Evolutionary conservation across 2,888 invertebrate species (phyloP), one percentile per base, ranked within the genome.

Genomic region (Timandra comae): DNA sequence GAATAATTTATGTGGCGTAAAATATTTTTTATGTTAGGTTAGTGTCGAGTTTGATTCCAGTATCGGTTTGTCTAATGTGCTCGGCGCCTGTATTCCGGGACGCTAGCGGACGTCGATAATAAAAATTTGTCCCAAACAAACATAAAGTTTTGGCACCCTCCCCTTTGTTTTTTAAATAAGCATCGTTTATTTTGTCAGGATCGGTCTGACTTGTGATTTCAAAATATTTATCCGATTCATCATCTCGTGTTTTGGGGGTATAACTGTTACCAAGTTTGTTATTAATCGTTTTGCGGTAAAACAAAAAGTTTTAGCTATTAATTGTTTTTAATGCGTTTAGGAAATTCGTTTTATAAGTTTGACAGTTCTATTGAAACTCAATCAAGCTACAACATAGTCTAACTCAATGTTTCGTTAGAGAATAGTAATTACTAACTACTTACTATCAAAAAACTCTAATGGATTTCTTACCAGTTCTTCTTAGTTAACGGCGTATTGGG

Each of bases 11-110:
- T 82, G 74, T 72, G 78, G 63, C 72, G 73, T 65, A 78, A 73
- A 80, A 80, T 65, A 73, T 75, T 81, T 81, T n/a, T 81, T 74
- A 82, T 81, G 79, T 75, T 63, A 70, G 71, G 77, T 81, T 82
- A 80, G 80, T 67, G 74, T 70, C 56, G 63, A 64, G 64, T 75
- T 68, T 59, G 74, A 72, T 73, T 69, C 65, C 63, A 60, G 67
- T 81, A 81, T 81, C 78, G 72, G 68, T 60, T 67, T 69, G 70
- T 75, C 76, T 82, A 80, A 81, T 84, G 81, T 57, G 46, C 56
- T 60, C 74, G 84, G 84, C 84, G 84, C 84, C 84, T 76, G 56
- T 51, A 72, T 68, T 74, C 74, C 70, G 71, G 59, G n/a, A n/a
- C 52, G 48, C 40, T 55, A 60, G 57, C 73, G 69, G 73, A 79